Evolutionary conservation across 2,113 vertebrate genomes (phyloP).

Genomic region (Erythrolamprus reginae): DNA sequence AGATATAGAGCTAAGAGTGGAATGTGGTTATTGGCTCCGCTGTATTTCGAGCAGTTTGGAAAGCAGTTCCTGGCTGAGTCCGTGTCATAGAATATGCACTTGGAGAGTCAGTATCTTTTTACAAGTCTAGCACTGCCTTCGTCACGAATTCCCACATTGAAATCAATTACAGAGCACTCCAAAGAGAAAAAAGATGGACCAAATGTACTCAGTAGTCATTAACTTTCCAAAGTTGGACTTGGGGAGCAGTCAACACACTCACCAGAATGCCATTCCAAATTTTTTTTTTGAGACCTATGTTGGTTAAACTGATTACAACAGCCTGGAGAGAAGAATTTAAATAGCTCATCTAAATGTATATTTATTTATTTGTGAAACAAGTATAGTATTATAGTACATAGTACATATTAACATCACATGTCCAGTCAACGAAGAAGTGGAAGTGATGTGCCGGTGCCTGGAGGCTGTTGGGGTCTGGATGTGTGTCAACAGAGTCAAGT

Average conservation of each 20-base stretch:
- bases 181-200: neutral
- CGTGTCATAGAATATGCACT: neutral
- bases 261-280: neutral
- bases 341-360: neutral
- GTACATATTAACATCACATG: too few relatives aligned
- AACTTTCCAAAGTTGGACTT: neutral
- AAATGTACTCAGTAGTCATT: neutral
- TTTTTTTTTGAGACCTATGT: neutral
- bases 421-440: too few relatives aligned
- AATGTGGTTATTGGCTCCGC: neutral
- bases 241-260: neutral
- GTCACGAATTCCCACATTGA: neutral
- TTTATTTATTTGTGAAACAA: too few relatives aligned
- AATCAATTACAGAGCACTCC: neutral
- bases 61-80: rapidly evolving
- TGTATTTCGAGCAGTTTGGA: constrained; percentile 1
- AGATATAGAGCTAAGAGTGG: neutral
- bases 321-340: neutral
- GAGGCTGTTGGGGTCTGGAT: too few relatives aligned
- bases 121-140: neutral
- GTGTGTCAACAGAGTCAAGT: too few relatives aligned
- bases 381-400: too few relatives aligned
- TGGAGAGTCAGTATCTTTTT: neutral
- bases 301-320: neutral
- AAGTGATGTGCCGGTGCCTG: too few relatives aligned